Conservation (phyloP, 2,797 vertebrate species). For the Discoglossus pictus region DNA sequence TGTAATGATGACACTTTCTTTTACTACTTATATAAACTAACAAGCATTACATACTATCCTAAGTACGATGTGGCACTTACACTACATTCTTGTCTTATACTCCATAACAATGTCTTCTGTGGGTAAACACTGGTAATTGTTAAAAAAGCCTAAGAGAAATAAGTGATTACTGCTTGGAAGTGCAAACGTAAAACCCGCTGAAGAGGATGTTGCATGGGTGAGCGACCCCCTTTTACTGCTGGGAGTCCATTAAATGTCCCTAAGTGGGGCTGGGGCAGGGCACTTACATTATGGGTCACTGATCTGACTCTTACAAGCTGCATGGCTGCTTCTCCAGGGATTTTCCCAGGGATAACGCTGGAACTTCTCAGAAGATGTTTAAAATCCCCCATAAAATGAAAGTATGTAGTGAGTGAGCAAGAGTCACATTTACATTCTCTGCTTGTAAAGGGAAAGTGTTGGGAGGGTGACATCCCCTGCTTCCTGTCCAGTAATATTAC, state of each 20-base stretch:
- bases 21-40: too few relatives aligned
- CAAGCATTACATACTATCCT: too few relatives aligned
- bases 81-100: too few relatives aligned
- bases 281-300: slow-evolving; percentile 30
- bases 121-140: too few relatives aligned
- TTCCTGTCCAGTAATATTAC: too few relatives aligned
- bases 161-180: too few relatives aligned
- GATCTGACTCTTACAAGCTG: slow-evolving; percentile 19
- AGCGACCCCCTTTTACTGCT: slow-evolving; percentile 8
- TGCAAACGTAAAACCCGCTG: not conserved
- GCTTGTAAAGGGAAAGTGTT: too few relatives aligned
- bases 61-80: too few relatives aligned
- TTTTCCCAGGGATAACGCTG: slow-evolving; percentile 30
- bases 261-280: slow-evolving; percentile 1
- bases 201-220: slow-evolving; percentile 26
- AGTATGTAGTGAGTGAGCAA: slow-evolving; percentile 1
- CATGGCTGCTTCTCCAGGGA: slow-evolving; percentile 23
- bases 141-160: slow-evolving; percentile 10
- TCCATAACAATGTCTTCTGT: too few relatives aligned
- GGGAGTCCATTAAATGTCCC: slow-evolving; percentile 21
- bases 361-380: slow-evolving; percentile 1
- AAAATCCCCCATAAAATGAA: slow-evolving; percentile 1
- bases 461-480: too few relatives aligned
- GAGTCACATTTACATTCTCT: too few relatives aligned
- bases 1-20: too few relatives aligned